These are phyloP conservation scores for Nycticebus coucang DNA, from an alignment of 2,113 vertebrate genomes.

Conservation along the genomic window DNA sequence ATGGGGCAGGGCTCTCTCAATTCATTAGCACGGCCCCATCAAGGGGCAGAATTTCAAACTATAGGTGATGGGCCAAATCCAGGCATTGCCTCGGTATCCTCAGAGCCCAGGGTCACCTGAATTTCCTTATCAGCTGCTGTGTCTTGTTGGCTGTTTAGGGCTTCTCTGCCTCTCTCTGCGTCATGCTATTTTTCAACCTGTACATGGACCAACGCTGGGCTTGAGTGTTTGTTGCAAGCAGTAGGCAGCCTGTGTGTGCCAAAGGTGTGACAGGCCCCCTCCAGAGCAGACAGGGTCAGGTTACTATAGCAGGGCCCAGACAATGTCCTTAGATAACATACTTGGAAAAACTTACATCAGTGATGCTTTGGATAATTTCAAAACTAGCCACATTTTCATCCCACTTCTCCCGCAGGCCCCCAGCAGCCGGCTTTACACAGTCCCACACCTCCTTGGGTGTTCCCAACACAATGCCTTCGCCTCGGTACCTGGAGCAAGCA, in stretches of 20 bases:
- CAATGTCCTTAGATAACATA: accelerated
- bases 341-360: conserved; percentile 85
- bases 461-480: conserved; percentile 88
- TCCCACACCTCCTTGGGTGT: conserved; percentile 90
- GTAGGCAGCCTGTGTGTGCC: too few species aligned
- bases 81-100: neutral
- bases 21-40: neutral
- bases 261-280: neutral
- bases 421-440: conserved; percentile 90
- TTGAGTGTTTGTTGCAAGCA: neutral
- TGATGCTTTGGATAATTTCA: conserved; percentile 89
- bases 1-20: neutral
- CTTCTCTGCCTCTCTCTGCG: neutral
- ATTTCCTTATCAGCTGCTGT: accelerated
- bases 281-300: neutral
- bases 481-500: conserved; percentile 89
- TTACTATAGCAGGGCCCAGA: neutral
- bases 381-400: conserved; percentile 93
- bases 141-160: too few species aligned
- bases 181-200: neutral
- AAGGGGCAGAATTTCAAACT: neutral
- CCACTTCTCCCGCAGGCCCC: conserved; percentile 92
- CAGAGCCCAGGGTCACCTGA: neutral
- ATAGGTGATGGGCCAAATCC: too few species aligned
- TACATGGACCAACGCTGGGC: neutral